Evolutionary conservation across 2,888 invertebrate genomes (phyloP), one percentile per base, ranked within the genome.

Genomic region (Troides helena): DNA sequence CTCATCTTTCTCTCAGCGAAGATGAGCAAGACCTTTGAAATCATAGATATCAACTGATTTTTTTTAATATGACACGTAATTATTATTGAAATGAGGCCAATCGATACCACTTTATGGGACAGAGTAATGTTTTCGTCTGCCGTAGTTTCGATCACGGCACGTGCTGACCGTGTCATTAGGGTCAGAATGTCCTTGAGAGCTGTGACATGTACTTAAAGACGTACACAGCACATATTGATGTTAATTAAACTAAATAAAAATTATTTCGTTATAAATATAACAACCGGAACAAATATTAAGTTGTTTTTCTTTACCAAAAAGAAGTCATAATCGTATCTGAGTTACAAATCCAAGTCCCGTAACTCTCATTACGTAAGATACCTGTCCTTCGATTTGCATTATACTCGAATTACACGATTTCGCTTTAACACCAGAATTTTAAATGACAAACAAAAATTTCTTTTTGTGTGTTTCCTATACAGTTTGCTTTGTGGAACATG

Each of bases 161-260:
- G 53, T n/a, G 64, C 53, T 67, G 63, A 60, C 67, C 64, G 60
- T 67, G 70, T 70, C 64, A 67, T 70, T 70, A 61, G 59, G 57
- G 64, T 59, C 61, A 58, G 21, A 23, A 25, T 64, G 67, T 56
- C 70, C 70, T 70, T 70, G 70, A 67, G 14, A 25, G 30, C 59
- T 53, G 70, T 67, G 53, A 64, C 58, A 64, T 21, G 56, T 56
- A 56, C 17, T 14, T 8, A n/a, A n/a, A 21, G 8, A 56, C 4
- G n/a, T 7, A 56, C 4, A 56, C 10, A 21, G 56, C 21, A 56
- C 14, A n/a, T 56, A 46, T 21, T 8, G 4, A 21, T 21, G 7
- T n/a, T 18, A n/a, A 56, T 56, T 56, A n/a, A 56, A 21, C n/a
- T 4, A 21, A 56, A 56, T 21, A 56, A 14, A n/a, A 12, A 46